These are phyloP conservation scores for Polypedilum vanderplanki DNA, from an alignment of 1,140 invertebrate genomes.

Conservation along the genomic window DNA sequence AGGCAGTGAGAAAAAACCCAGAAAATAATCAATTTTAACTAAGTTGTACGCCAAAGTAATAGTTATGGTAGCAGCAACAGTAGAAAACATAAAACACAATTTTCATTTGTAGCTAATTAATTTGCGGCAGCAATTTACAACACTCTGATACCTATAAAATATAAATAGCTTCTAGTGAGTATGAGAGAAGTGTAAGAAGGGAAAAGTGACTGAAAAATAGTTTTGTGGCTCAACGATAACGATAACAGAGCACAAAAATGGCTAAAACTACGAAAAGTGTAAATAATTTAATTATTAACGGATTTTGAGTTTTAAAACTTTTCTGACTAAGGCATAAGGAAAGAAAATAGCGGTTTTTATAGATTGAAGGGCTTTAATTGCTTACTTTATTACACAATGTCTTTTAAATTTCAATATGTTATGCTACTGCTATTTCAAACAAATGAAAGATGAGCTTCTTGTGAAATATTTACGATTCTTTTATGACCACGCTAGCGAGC, in stretches of 20 bases:
- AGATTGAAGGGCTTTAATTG: neutral
- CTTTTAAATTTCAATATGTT: neutral
- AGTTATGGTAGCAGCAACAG: too few species aligned
- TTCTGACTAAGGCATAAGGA: neutral
- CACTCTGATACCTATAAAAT: neutral
- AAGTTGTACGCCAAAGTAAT: too few species aligned
- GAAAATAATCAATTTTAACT: too few species aligned
- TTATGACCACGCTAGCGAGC: neutral
- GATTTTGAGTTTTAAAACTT: neutral
- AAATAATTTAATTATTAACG: slow-evolving; percentile 8
- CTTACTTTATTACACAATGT: neutral
- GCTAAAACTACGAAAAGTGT: neutral
- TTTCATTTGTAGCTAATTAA: neutral
- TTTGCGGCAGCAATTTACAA: neutral
- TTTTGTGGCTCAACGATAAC: neutral
- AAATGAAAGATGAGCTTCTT: slow-evolving; percentile 4
- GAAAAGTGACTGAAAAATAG: neutral
- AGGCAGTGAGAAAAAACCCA: too few species aligned
- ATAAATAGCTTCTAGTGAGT: neutral
- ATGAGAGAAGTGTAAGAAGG: too few species aligned
- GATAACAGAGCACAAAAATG: neutral
- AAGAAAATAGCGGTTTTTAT: neutral
- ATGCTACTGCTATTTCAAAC: too few species aligned
- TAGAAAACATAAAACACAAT: too few species aligned
- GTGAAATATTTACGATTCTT: slow-evolving; percentile 7